These are phyloP conservation scores for Oscheius sp. DNA, from an alignment of 2,888 invertebrate genomes.

Conservation along the genomic window DNA sequence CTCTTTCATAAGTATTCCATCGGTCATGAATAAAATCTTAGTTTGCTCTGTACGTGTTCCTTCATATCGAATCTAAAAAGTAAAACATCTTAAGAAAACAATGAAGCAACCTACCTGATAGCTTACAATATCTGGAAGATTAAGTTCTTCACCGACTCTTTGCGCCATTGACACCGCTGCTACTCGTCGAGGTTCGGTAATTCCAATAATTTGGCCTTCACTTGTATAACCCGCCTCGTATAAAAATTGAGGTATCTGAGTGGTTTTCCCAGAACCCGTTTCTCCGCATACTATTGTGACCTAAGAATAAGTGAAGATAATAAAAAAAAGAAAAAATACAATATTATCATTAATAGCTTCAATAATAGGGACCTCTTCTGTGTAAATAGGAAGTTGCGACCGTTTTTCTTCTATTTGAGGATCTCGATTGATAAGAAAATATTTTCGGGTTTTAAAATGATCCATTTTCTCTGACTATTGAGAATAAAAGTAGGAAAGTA, in stretches of 20 bases:
- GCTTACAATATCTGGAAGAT: conserved; percentile 81
- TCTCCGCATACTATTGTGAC: conserved; percentile 85
- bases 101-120: conserved; percentile 76
- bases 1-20: conserved; percentile 91
- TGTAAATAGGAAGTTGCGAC: conserved; percentile 81
- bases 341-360: conserved; percentile 91
- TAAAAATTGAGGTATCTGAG: conserved; percentile 96
- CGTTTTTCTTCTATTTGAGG: conserved; percentile 45
- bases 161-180: conserved; percentile 96
- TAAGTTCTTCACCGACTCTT: conserved; percentile 89
- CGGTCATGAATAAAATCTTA: conserved; percentile 97
- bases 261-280: conserved; percentile 97
- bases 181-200: conserved; percentile 93
- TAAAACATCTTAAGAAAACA: not conserved
- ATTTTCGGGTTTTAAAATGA: not conserved
- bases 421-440: conserved; percentile 34
- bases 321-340: conserved; percentile 41
- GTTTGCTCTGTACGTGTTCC: conserved; percentile 86
- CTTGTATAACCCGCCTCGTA: conserved; percentile 88
- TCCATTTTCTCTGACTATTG: not conserved
- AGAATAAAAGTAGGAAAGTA: too few relatives aligned
- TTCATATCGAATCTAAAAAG: conserved; percentile 84
- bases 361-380: conserved; percentile 83
- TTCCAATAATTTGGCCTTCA: conserved; percentile 50
- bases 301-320: conserved; percentile 41